Conservation (phyloP, 2,797 vertebrate species). For the Oceanodroma leucorhoa region DNA sequence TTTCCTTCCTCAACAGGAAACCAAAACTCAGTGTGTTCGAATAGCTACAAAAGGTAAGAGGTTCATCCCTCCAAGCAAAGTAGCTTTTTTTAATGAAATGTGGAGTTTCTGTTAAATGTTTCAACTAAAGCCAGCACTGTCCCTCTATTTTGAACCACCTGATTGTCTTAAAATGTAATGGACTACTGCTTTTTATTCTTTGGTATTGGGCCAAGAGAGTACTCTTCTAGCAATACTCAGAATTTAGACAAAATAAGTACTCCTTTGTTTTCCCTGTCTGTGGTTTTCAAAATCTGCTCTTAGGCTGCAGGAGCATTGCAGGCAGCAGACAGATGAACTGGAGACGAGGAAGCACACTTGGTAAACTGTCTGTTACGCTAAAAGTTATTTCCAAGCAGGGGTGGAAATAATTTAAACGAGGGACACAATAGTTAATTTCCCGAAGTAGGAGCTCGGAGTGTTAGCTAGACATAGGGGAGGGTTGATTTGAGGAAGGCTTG, state of each 20-base stretch:
- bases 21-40: constrained; percentile 96
- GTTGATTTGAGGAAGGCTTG: neutral
- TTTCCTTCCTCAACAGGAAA: constrained; percentile 85
- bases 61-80: neutral
- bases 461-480: neutral
- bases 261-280: neutral
- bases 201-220: neutral
- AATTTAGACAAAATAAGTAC: constrained; percentile 46
- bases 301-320: neutral
- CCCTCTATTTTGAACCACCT: neutral
- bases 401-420: neutral
- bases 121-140: neutral
- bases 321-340: neutral
- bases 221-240: neutral
- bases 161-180: constrained; percentile 23
- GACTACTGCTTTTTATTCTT: constrained; percentile 6
- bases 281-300: constrained; percentile 30
- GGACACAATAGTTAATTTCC: neutral
- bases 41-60: constrained; percentile 98
- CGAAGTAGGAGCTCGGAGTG: neutral
- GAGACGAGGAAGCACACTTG: neutral
- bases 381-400: neutral
- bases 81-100: constrained; percentile 40
- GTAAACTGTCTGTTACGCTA: neutral
- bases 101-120: constrained; percentile 18